A percentile compares a stretch with the other conserved stretches of the same genome.
Conservation (phyloP, 2,888 invertebrate genomes). For the Pheosia gnoma region DNA sequence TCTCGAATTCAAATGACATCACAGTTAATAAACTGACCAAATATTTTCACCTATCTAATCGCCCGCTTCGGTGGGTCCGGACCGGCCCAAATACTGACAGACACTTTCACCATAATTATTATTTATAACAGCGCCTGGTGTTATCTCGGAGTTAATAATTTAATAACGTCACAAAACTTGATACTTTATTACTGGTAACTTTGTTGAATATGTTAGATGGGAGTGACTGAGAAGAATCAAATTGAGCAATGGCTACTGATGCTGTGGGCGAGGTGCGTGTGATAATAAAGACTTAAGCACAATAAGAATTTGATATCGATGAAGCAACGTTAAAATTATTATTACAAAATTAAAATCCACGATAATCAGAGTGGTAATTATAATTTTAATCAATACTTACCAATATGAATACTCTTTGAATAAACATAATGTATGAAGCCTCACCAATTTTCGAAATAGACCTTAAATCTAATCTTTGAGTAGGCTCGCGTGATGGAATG, state of each 20-base stretch:
- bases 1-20: slow-evolving; percentile 8
- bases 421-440: too few species aligned
- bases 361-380: too few species aligned
- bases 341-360: too few species aligned
- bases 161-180: slow-evolving; percentile 49
- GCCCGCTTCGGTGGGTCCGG: slow-evolving; percentile 36
- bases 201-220: neutral
- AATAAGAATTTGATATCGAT: too few species aligned
- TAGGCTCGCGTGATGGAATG: too few species aligned
- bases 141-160: slow-evolving; percentile 59
- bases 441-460: too few species aligned
- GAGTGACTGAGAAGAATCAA: neutral
- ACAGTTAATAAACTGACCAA: slow-evolving; percentile 55
- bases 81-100: slow-evolving; percentile 53
- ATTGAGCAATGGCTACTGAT: neutral
- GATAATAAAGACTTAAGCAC: neutral
- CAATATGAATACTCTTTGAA: too few species aligned
- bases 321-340: too few species aligned
- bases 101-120: slow-evolving; percentile 79
- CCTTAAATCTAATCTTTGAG: too few species aligned
- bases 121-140: slow-evolving; percentile 63
- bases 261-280: neutral
- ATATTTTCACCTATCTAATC: slow-evolving; percentile 66
- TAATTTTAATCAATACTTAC: too few species aligned
- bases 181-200: slow-evolving; percentile 10